These are phyloP conservation scores for Congeria kusceri DNA, from an alignment of 2,888 invertebrate genomes.

Conservation along the genomic window DNA sequence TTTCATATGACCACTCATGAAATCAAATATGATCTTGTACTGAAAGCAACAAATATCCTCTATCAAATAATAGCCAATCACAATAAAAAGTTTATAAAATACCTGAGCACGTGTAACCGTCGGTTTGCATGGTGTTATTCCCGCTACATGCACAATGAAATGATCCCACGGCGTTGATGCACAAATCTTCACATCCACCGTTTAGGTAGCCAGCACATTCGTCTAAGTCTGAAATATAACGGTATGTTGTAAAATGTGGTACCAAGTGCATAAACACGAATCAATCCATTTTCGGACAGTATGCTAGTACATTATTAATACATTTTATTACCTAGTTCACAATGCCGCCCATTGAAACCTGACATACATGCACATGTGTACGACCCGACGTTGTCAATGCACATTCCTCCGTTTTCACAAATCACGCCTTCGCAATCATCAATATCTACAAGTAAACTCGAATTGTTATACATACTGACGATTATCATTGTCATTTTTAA, in stretches of 20 bases:
- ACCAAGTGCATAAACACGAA: too few relatives aligned
- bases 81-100: not conserved
- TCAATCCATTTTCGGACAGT: not conserved
- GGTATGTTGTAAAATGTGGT: not conserved
- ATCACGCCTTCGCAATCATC: slow-evolving; percentile 28
- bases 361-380: slow-evolving; percentile 30
- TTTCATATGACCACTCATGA: too few relatives aligned
- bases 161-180: slow-evolving; percentile 28
- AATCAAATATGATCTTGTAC: too few relatives aligned
- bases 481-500: too few relatives aligned
- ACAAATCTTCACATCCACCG: slow-evolving; percentile 34
- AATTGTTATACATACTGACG: too few relatives aligned
- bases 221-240: slow-evolving; percentile 13
- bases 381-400: slow-evolving; percentile 30
- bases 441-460: slow-evolving; percentile 24
- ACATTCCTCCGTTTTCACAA: slow-evolving; percentile 39
- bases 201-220: slow-evolving; percentile 27
- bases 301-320: not conserved
- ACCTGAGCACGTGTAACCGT: slow-evolving; percentile 15
- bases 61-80: not conserved
- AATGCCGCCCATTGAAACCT: slow-evolving; percentile 25
- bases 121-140: not conserved
- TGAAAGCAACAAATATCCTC: too few relatives aligned
- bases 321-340: slow-evolving; percentile 25
- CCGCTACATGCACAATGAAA: slow-evolving; percentile 14